A percentile compares a stretch with the other conserved stretches of the same genome.
phyloP scores from a whole-genome alignment of 2,888 invertebrate species.

The Pristionchus entomophagus region DNA sequence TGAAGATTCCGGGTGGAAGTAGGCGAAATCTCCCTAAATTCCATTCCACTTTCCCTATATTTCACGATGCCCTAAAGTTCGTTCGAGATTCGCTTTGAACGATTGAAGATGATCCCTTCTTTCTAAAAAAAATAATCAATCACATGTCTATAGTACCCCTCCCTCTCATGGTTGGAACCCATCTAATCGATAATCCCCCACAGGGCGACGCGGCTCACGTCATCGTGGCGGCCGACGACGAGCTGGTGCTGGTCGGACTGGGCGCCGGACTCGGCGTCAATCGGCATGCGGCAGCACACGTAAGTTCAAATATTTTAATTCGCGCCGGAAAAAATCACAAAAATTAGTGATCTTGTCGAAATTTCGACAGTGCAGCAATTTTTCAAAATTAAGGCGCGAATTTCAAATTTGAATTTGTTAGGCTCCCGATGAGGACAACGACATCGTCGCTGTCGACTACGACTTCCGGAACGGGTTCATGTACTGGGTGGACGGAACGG shows the following conservation, averaged over 20 bases:
- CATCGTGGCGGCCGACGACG: conserved; percentile 70
- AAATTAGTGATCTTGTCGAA: neutral
- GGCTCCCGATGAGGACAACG: conserved; percentile 83
- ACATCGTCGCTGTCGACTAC: conserved; percentile 89
- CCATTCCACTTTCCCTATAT: neutral
- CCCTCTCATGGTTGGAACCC: no score
- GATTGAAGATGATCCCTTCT: no score
- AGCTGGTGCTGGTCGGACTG: conserved; percentile 68
- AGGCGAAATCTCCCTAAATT: no score
- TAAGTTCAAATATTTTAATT: conserved; percentile 7
- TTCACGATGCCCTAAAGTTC: neutral
- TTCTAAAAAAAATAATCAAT: no score
- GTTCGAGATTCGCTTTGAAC: no score
- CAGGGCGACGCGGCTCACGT: conserved; percentile 64
- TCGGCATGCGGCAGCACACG: conserved; percentile 69
- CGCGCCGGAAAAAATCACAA: neutral
- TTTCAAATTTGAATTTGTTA: conserved; percentile 67
- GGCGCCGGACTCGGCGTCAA: conserved; percentile 68
- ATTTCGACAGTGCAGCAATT: neutral
- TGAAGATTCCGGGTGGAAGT: no score
- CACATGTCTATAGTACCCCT: no score
- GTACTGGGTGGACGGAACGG: conserved; percentile 90
- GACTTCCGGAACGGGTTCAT: conserved; percentile 82
- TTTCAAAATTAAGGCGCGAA: neutral
- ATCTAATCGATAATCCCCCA: neutral